Base-by-base conservation (phyloP, 2,113 vertebrate species). In the Ammodramus savannarum region DNA sequence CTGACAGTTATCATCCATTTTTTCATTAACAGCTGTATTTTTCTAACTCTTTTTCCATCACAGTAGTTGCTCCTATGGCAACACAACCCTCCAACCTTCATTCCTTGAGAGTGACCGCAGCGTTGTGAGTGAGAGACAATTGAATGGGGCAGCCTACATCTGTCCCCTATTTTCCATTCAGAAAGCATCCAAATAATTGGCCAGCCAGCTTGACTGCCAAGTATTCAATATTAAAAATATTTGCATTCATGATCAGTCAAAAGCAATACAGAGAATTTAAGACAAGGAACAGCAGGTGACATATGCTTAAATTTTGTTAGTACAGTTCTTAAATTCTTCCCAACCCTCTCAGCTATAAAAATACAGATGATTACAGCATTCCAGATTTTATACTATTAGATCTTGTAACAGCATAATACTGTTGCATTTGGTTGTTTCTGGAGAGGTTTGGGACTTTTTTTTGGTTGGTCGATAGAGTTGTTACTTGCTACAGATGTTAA, bases 11-110 rank as follows among this genome's bases (percentile, higher is more conserved):
- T 71, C 43, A 89, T 41, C 36, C 87, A 57, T 72, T 91, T 93
- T 87, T 94, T 90, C 71, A 80, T 82, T 89, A 87, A 72, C 52
- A 90, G 78, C 39, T 79, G 32, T 72, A 82, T 90, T 89, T 87
- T 94, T 65, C 74, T 63, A 95, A 88, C 54, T 87, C 22, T 87
- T 91, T 95, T 94, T 85, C 81, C 78, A 93, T 41, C 82, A 73
- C 58, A 65, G 66, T 4, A 90, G 58, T 76, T 82, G 89, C 93
- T 93, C 48, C 95, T 95, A 79, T 82, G 69, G 90, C 69, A 95
- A 94, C 81, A 63, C 51, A 71, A 67, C 36, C 68, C 52, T 67
- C 65, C 43, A n/a, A 71, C 41, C 13, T 20, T 63, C 85, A 68
- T 79, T 96, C 85, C 90, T 57, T 19, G 52, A 61, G 66, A 87